Conservation (phyloP, 2,888 invertebrate genomes). For the Unio delphinus region DNA sequence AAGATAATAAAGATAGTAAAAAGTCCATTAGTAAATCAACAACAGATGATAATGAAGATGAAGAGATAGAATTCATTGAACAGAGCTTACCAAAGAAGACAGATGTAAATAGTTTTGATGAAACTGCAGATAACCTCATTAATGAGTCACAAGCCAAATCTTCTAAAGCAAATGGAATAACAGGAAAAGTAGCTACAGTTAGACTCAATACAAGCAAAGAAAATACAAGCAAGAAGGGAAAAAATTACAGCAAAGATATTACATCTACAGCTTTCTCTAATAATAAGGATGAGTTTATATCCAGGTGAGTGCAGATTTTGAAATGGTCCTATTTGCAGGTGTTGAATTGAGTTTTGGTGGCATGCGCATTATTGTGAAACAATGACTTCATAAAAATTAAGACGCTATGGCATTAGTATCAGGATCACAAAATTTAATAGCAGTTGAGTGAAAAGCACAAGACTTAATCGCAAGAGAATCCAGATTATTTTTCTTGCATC, state of each 20-base stretch:
- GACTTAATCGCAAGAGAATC: too few relatives aligned
- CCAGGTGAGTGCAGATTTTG: conserved; percentile 41
- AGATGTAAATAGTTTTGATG: conserved; percentile 65
- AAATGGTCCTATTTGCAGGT: neutral
- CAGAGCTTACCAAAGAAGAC: conserved; percentile 60
- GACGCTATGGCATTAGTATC: too few relatives aligned
- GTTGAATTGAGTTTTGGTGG: neutral
- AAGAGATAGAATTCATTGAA: conserved; percentile 66
- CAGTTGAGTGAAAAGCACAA: too few relatives aligned
- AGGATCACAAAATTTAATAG: too few relatives aligned
- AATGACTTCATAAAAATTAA: too few relatives aligned
- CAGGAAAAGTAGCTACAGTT: conserved; percentile 49
- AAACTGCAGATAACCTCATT: conserved; percentile 59
- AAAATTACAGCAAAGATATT: conserved; percentile 60
- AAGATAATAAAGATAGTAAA: conserved; percentile 40
- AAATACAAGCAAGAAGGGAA: conserved; percentile 56
- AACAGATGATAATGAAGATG: conserved; percentile 60
- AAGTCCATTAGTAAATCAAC: conserved; percentile 36
- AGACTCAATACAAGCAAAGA: conserved; percentile 65
- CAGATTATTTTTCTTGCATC: too few relatives aligned
- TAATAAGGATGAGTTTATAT: conserved; percentile 68
- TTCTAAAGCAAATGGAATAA: conserved; percentile 54
- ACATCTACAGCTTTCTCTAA: conserved; percentile 60
- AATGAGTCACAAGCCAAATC: conserved; percentile 63
- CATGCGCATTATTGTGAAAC: too few relatives aligned